Evolutionary conservation across 2,888 invertebrate genomes (phyloP), one percentile per base, ranked within the genome.

Genomic region (Poecilobothrus nobilitatus): DNA sequence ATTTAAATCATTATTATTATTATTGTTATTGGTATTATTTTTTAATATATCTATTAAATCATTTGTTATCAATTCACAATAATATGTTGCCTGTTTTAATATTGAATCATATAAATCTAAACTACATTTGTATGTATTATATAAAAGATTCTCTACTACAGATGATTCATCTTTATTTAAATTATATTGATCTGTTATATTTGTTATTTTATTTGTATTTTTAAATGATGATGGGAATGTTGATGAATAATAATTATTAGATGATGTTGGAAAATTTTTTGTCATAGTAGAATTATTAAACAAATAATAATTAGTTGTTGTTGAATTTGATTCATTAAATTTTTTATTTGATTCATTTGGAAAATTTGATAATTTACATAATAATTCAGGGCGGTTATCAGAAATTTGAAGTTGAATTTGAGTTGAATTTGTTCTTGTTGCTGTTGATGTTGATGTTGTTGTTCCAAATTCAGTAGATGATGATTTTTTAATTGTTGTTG

Each of bases 51-150:
- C 18, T 27, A 12, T 27, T 15, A 33, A 33, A 37, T 34, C 34
- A 37, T 9, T 65, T 63, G 44, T 64, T 22, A 64, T 62, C 33
- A 33, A 21, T 63, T 67, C 53, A 53, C 53, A 53, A 53, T 53
- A 53, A 18, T 53, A 53, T 12, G 9, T 53, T 53, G 53, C 53
- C 18, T 53, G 53, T 53, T 53, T n/a, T n/a, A n/a, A 53, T 53
- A 53, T 53, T 18, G 53, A 18, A 53, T 53, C 53, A 53, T 53
- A 53, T 18, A 53, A 53, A 53, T 53, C 15, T 53, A 53, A 53
- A 53, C 53, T 53, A 53, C 53, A 65, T 65, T 65, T 68, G 61
- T 15, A 37, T 5, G n/a, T 18, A 53, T 15, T 53, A 53, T 53
- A 65, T 41, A 65, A 20, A 8, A n/a, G 1, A 37, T 65, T 65